These are phyloP conservation scores for Coccyzus lansbergi DNA, from an alignment of 2,797 vertebrate species.

Conservation along the genomic window DNA sequence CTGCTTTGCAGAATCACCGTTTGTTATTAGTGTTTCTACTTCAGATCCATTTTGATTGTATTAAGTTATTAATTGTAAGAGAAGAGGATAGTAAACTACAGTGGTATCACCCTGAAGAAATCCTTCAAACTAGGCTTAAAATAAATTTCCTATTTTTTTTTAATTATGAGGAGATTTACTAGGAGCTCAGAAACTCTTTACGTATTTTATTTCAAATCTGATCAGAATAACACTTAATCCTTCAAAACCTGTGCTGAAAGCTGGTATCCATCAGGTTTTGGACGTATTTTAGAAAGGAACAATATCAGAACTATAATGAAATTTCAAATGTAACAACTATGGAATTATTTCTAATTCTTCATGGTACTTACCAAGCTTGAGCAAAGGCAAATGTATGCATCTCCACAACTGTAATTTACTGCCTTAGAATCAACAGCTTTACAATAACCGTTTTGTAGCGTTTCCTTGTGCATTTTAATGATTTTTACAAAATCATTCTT, in stretches of 20 bases:
- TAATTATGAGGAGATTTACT: conserved; percentile 2
- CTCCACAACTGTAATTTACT: neutral
- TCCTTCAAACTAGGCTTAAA: neutral
- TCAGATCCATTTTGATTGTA: neutral
- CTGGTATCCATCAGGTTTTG: neutral
- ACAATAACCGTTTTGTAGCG: neutral
- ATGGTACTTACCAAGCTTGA: neutral
- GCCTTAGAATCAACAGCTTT: neutral
- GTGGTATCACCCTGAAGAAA: neutral
- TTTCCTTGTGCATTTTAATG: neutral
- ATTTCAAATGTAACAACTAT: neutral
- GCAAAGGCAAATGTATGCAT: neutral
- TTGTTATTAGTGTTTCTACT: neutral
- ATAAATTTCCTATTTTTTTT: neutral
- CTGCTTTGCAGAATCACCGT: neutral
- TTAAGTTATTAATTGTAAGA: neutral
- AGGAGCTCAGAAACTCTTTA: neutral
- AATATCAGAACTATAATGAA: neutral
- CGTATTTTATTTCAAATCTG: neutral
- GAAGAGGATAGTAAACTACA: neutral
- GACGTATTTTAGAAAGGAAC: neutral
- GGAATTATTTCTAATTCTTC: neutral
- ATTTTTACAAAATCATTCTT: neutral
- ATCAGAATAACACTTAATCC: neutral
- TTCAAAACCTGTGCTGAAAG: neutral